Percentiles rank a stretch among this genome's conserved stretches.
Conservation (phyloP, 2,113 vertebrate species). For the Megalops atlanticus region DNA sequence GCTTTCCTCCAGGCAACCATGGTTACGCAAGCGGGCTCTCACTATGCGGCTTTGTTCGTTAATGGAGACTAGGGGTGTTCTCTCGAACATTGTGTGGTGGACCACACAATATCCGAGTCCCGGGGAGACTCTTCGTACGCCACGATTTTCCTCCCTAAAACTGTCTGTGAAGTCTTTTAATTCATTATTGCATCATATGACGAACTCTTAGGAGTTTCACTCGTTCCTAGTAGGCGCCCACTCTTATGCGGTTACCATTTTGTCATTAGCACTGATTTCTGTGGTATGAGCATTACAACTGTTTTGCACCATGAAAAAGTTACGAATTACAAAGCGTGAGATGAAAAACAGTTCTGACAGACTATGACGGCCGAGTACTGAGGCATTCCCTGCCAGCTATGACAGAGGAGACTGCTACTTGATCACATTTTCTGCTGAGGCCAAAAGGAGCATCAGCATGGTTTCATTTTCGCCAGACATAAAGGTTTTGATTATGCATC, state of each 20-base stretch:
- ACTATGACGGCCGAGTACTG: neutral
- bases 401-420: neutral
- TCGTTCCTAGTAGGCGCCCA: neutral
- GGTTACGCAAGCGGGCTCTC: conserved; percentile 3
- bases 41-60: conserved; percentile 14
- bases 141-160: neutral
- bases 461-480: neutral
- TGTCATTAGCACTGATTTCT: neutral
- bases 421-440: neutral
- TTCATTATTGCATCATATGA: neutral
- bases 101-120: neutral
- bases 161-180: neutral
- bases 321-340: neutral
- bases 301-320: neutral
- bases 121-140: neutral
- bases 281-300: conserved; percentile 5
- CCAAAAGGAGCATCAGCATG: too few species aligned
- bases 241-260: neutral
- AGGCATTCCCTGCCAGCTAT: neutral
- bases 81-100: neutral
- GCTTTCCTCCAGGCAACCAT: conserved; percentile 25
- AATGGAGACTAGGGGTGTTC: conserved; percentile 19
- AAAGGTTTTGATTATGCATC: neutral
- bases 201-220: neutral
- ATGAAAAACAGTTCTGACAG: neutral